Evolutionary conservation across 1,140 invertebrate species (phyloP).

Genomic region (Drosophila baimaii): DNA sequence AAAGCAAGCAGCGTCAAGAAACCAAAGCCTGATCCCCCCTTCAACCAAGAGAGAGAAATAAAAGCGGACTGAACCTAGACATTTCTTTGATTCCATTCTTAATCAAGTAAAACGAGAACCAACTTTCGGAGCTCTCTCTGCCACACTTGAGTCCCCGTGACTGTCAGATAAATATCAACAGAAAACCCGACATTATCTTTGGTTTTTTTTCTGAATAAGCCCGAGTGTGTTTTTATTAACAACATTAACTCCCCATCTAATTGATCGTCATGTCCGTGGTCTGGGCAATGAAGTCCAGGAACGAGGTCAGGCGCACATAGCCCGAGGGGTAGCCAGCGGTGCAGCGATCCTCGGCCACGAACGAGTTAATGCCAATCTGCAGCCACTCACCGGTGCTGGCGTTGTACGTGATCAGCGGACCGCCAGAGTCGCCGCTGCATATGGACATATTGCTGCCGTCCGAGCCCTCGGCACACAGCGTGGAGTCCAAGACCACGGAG

Average conservation of each 20-base stretch:
- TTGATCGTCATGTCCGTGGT: slow-evolving; percentile 49
- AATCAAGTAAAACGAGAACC: too few species aligned
- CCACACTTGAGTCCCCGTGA: too few species aligned
- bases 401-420: slow-evolving; percentile 57
- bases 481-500: slow-evolving; percentile 54
- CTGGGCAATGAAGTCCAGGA: slow-evolving; percentile 59
- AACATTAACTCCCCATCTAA: slow-evolving; percentile 4
- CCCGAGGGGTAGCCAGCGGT: slow-evolving; percentile 73
- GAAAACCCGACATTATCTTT: not conserved
- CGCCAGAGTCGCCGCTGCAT: slow-evolving; percentile 79
- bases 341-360: slow-evolving; percentile 77
- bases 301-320: slow-evolving; percentile 75
- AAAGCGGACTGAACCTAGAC: too few species aligned
- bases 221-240: not conserved
- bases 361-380: slow-evolving; percentile 82
- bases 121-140: too few species aligned
- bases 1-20: too few species aligned
- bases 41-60: too few species aligned
- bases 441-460: slow-evolving; percentile 71
- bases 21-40: too few species aligned
- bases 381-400: slow-evolving; percentile 32
- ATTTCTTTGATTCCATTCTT: too few species aligned
- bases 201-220: slow-evolving; percentile 1
- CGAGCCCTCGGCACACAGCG: slow-evolving; percentile 62
- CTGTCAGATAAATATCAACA: too few species aligned